Evolutionary conservation across 2,888 invertebrate genomes (phyloP).

Genomic region (Amaurobius ferox): DNA sequence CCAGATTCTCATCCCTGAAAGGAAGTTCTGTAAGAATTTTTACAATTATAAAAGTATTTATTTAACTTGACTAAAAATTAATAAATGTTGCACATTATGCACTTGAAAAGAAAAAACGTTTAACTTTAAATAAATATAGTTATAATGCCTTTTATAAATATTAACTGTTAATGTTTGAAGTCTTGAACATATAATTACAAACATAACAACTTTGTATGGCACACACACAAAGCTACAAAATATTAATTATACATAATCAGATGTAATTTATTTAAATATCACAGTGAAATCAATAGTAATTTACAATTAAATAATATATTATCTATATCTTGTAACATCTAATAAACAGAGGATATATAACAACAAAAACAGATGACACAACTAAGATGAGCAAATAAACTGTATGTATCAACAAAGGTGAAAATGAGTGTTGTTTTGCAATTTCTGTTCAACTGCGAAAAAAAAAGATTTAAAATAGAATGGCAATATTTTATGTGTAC

Average conservation of each 20-base stretch:
- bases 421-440: conserved; percentile 1
- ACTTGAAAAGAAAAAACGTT: too few relatives aligned
- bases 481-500: background rate
- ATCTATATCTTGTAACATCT: background rate
- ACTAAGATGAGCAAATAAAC: background rate
- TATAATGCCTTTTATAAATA: too few relatives aligned
- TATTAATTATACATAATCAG: background rate
- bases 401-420: background rate
- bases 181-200: too few relatives aligned
- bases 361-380: background rate
- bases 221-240: background rate
- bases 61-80: too few relatives aligned
- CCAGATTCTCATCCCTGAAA: too few relatives aligned
- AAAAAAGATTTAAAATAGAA: background rate
- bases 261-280: background rate
- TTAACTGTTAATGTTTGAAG: too few relatives aligned
- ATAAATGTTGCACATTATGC: too few relatives aligned
- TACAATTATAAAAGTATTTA: too few relatives aligned
- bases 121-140: too few relatives aligned
- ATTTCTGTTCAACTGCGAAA: background rate
- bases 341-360: background rate
- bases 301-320: background rate
- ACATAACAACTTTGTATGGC: background rate
- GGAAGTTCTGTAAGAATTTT: too few relatives aligned
- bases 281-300: background rate